Base-by-base conservation (phyloP, 2,888 invertebrate genomes). In the Brenthis daphne region DNA sequence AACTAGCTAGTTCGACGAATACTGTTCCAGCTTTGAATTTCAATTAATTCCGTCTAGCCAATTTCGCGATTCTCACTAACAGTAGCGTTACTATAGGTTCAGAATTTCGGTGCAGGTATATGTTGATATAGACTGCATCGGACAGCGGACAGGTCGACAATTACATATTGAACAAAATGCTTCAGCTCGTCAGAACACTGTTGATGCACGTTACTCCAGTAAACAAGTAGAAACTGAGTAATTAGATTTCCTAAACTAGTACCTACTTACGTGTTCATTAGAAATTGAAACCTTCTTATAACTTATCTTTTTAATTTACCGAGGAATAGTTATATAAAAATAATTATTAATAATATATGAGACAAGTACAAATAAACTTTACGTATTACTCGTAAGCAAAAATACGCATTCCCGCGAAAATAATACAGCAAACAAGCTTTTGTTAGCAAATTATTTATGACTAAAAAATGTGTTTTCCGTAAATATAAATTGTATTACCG, bases 101-200 rank as follows among this genome's bases (percentile, higher is more conserved):
- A 11, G 29, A 50, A 60, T 60, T 60, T 60, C 58, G 24, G 29
- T 60, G 33, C 60, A 29, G 24, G 29, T 60, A 29, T 50, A 29
- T 60, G 16, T 60, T 60, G 60, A 60, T 60, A 60, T n/a, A 60
- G 29, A 48, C 48, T 60, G 58, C 58, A 29, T 24, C 58, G 48
- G 48, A 48, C 58, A 60, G 48, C 58, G 48, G 58, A 60, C 58
- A 60, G 29, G 48, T 24, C 50, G 60, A 50, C 50, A n/a, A 50
- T 48, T 48, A 60, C 48, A 48, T 24, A 48, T n/a, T 60, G 29
- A 33, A 50, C 12, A 33, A 50, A 60, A 60, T 50, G 50, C 29
- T 50, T 24, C 48, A 48, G 48, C 20, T 43, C 37, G 37, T n/a
- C n/a, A 20, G 48, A n/a, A 48, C 24, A 48, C 13, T 24, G 3